Conservation (phyloP, 1,140 invertebrate genomes). For the Drosophila hydei region DNA sequence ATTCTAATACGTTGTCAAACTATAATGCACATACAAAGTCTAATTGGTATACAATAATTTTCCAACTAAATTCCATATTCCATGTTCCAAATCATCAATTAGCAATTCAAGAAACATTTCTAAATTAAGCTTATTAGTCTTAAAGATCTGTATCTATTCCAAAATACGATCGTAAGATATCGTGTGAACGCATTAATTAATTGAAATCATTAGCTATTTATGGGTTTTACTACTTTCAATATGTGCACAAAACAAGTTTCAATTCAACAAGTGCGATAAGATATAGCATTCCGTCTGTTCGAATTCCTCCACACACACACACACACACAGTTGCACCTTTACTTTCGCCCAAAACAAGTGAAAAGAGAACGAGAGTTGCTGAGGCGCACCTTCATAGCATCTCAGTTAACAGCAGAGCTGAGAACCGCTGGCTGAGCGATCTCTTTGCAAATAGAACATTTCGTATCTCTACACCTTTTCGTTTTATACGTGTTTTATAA, state of each 20-base stretch:
- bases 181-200: slow-evolving; percentile 53
- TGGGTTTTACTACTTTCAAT: slow-evolving; percentile 29
- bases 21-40: no score
- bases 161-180: slow-evolving; percentile 18
- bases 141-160: no score
- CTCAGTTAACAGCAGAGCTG: slow-evolving; percentile 16
- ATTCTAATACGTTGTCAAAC: not conserved
- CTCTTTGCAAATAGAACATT: slow-evolving; percentile 56
- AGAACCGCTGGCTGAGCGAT: slow-evolving; percentile 17
- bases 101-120: no score
- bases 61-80: no score
- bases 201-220: slow-evolving; percentile 47
- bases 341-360: slow-evolving; percentile 50
- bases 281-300: slow-evolving; percentile 24
- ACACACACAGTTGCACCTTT: not conserved
- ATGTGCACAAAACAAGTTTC: slow-evolving; percentile 21
- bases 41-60: no score
- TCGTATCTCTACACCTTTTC: slow-evolving; percentile 28
- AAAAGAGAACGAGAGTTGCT: slow-evolving; percentile 17
- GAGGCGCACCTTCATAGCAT: slow-evolving; percentile 27
- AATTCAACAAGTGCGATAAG: slow-evolving; percentile 55
- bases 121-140: no score
- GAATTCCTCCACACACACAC: not conserved
- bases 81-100: no score
- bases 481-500: slow-evolving; percentile 42